These are phyloP conservation scores for Accipiter cooperii DNA, from an alignment of 2,113 vertebrate genomes.

Conservation along the genomic window DNA sequence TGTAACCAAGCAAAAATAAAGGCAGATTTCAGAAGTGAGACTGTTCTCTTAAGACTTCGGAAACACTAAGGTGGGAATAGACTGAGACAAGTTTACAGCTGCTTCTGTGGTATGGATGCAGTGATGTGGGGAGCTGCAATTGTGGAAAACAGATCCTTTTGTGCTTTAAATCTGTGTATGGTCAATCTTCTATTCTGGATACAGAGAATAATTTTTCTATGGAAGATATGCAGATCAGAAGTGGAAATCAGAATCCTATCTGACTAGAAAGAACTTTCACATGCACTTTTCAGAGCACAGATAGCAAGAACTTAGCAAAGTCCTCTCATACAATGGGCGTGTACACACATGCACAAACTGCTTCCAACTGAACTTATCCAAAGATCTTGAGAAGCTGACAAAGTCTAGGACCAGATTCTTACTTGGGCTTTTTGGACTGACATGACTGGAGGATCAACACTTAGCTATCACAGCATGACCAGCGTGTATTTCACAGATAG, in stretches of 20 bases:
- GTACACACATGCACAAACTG: neutral
- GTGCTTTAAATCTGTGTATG: neutral
- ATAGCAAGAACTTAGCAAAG: neutral
- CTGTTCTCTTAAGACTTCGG: neutral
- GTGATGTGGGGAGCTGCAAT: neutral
- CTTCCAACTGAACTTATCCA: neutral
- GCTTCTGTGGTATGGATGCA: neutral
- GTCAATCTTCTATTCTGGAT: neutral
- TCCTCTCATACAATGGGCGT: fast-evolving
- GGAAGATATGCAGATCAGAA: neutral
- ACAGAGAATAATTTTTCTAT: neutral
- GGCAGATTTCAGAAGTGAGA: neutral
- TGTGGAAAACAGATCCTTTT: neutral
- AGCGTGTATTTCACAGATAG: neutral
- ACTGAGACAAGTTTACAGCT: neutral
- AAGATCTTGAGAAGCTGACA: neutral
- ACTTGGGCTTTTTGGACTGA: neutral
- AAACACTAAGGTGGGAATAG: neutral
- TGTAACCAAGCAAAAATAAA: neutral
- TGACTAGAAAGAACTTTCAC: neutral
- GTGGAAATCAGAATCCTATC: neutral
- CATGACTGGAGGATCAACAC: fast-evolving
- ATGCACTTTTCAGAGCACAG: neutral
- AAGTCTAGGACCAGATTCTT: neutral
- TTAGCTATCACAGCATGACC: neutral